These are phyloP conservation scores for Agrotis segetum DNA, from an alignment of 2,888 invertebrate species.

Conservation along the genomic window DNA sequence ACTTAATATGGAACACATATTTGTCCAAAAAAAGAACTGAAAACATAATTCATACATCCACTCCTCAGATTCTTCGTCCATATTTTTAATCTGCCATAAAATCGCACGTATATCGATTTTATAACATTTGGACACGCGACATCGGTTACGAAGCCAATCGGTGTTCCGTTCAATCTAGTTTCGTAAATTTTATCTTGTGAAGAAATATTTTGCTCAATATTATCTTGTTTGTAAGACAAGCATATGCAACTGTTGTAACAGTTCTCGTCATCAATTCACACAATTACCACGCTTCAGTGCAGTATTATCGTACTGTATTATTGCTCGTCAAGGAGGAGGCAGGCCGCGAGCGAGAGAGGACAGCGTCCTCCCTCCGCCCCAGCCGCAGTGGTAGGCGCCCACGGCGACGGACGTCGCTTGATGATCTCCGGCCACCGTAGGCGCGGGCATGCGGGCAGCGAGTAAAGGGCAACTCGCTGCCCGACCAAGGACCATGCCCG, in stretches of 20 bases:
- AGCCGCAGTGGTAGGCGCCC: too few species aligned
- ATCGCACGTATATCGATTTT: slow-evolving; percentile 52
- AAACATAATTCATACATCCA: slow-evolving; percentile 37
- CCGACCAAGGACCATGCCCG: too few species aligned
- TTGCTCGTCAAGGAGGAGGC: too few species aligned
- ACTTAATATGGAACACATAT: background rate
- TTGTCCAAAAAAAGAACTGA: slow-evolving; percentile 5
- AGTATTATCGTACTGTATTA: slow-evolving; percentile 39
- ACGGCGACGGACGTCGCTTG: too few species aligned
- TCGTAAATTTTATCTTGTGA: slow-evolving; percentile 49
- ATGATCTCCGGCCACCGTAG: too few species aligned
- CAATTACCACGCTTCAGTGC: slow-evolving; percentile 56
- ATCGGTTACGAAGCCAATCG: slow-evolving; percentile 49
- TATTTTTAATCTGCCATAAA: slow-evolving; percentile 59
- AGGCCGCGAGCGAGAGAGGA: too few species aligned
- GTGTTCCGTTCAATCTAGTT: slow-evolving; percentile 56
- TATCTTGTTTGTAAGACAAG: slow-evolving; percentile 37
- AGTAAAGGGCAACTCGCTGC: too few species aligned
- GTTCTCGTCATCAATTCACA: slow-evolving; percentile 70
- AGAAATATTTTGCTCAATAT: slow-evolving; percentile 60
- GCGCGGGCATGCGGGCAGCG: too few species aligned
- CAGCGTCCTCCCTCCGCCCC: too few species aligned
- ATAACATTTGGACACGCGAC: slow-evolving; percentile 60
- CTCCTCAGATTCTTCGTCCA: slow-evolving; percentile 40
- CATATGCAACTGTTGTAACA: slow-evolving; percentile 62